These are phyloP conservation scores for Phragmatobia fuliginosa DNA, from an alignment of 2,888 invertebrate species.

Conservation along the genomic window DNA sequence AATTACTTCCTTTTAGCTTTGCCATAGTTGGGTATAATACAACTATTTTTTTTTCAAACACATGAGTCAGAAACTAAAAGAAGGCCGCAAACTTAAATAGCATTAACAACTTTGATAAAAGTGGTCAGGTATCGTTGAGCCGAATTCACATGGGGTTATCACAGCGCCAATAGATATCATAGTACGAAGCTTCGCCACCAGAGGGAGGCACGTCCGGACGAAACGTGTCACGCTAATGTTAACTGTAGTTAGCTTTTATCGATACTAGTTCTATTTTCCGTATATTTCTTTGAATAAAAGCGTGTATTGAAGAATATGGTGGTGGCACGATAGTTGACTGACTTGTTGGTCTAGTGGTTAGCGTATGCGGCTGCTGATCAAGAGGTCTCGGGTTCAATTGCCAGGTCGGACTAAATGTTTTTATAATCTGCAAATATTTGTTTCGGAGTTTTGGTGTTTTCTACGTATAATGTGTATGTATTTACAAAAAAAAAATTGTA, in stretches of 20 bases:
- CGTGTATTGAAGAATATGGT: no score
- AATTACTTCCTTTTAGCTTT: no score
- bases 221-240: constrained; percentile 7
- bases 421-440: no score
- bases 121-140: constrained; percentile 36
- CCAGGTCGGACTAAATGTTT: no score
- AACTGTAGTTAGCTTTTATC: constrained; percentile 1
- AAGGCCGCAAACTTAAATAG: constrained; percentile 26
- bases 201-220: constrained; percentile 18
- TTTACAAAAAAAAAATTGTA: no score
- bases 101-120: constrained; percentile 17
- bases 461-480: no score
- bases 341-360: no score
- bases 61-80: not conserved
- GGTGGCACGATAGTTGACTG: no score
- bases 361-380: no score
- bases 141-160: constrained; percentile 5
- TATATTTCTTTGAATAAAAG: not conserved
- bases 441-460: no score
- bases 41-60: not conserved
- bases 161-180: constrained; percentile 12
- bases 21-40: no score
- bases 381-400: no score
- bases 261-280: not conserved
- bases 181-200: constrained; percentile 9